Evolutionary conservation across 2,797 vertebrate species (phyloP).

Genomic region (Cuniculus paca): DNA sequence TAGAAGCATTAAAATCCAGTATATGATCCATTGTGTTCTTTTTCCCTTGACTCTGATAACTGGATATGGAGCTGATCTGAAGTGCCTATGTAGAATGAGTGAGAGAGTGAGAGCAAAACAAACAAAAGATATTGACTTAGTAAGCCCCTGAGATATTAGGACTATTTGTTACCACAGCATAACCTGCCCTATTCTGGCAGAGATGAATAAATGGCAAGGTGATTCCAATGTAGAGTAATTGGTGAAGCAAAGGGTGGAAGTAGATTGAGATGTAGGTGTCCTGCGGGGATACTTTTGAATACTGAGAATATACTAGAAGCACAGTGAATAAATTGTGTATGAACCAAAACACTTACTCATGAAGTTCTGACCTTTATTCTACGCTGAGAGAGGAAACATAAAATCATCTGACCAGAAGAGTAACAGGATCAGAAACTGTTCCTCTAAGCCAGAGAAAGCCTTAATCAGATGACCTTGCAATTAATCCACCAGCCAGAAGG

Average conservation of each 20-base stretch:
- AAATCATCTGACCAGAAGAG: background rate
- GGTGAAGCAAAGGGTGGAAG: background rate
- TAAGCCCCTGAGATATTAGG: background rate
- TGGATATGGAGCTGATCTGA: background rate
- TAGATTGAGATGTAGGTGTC: background rate
- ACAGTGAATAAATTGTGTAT: background rate
- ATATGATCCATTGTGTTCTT: background rate
- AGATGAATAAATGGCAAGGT: background rate
- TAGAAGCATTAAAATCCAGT: background rate
- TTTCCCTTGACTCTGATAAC: background rate
- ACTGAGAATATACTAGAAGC: background rate
- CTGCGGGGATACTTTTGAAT: background rate
- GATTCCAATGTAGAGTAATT: background rate
- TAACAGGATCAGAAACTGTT: background rate
- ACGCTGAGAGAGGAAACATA: background rate
- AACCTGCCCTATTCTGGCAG: background rate
- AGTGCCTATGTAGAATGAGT: background rate
- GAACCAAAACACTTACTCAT: background rate
- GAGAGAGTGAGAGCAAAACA: background rate
- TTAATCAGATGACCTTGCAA: slow-evolving; percentile 39
- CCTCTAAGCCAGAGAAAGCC: background rate
- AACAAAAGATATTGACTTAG: background rate
- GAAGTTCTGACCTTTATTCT: background rate
- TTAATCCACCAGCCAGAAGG: background rate
- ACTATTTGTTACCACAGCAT: background rate